phyloP scores from a whole-genome alignment of 2,113 vertebrate genomes.

The Gavialis gangeticus region DNA sequence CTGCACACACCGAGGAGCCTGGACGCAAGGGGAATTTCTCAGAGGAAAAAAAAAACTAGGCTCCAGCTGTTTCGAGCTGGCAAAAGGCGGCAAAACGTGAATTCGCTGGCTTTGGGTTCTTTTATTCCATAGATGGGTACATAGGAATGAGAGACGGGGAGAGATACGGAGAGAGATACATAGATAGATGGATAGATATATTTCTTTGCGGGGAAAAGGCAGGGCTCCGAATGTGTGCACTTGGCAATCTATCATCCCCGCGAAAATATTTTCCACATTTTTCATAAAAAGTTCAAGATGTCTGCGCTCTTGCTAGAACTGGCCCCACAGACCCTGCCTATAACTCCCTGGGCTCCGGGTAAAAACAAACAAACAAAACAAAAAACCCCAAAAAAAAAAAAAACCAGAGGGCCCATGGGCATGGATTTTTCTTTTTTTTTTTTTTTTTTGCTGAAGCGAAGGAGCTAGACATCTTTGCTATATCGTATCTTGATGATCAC shows the following conservation, averaged over 20 bases:
- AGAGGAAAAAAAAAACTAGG: neutral
- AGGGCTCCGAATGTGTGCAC: slow-evolving; percentile 74
- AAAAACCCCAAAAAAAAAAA: neutral
- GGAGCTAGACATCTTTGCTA: no score
- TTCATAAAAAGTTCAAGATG: slow-evolving; percentile 83
- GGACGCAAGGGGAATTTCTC: neutral
- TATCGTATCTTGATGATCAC: no score
- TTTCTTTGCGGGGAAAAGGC: slow-evolving; percentile 46
- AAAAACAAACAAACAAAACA: neutral
- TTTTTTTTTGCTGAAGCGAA: no score
- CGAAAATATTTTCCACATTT: slow-evolving; percentile 83
- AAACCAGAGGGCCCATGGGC: no score
- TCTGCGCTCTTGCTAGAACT: slow-evolving; percentile 61
- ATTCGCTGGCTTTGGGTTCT: neutral
- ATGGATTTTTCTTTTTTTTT: no score
- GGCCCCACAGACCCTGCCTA: neutral
- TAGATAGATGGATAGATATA: neutral
- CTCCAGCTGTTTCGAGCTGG: slow-evolving; percentile 24
- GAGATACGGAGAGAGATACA: no score
- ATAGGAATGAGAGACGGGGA: no score
- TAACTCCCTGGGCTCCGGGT: neutral
- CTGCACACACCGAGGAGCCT: no score
- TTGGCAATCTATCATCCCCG: slow-evolving; percentile 71
- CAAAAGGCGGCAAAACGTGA: neutral
- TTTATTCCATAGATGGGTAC: no score